Conservation (phyloP, 2,888 invertebrate genomes). For the Urechis unicinctus region DNA sequence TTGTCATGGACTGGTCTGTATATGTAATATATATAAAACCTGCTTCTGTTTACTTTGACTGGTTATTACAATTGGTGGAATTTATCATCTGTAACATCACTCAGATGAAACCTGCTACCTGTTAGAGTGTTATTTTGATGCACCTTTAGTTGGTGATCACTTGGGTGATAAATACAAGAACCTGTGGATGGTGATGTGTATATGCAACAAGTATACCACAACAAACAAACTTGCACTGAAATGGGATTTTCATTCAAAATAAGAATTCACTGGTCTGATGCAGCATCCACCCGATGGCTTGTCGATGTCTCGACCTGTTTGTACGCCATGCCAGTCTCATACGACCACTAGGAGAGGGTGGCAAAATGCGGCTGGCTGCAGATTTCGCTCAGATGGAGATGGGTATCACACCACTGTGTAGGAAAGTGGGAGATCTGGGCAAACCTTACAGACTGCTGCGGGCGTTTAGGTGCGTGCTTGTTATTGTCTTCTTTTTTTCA, state of each 20-base stretch:
- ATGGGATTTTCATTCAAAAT: neutral
- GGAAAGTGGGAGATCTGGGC: slow-evolving; percentile 60
- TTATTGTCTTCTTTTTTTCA: too few relatives aligned
- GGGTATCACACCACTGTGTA: slow-evolving; percentile 56
- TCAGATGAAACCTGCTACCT: too few relatives aligned
- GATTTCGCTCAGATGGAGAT: slow-evolving; percentile 61
- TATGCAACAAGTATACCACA: too few relatives aligned
- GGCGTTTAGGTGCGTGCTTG: slow-evolving; percentile 58
- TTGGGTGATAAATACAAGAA: too few relatives aligned
- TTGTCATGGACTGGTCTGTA: slow-evolving; percentile 53
- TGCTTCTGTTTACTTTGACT: too few relatives aligned
- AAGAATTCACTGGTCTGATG: slow-evolving; percentile 36
- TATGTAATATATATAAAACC: neutral
- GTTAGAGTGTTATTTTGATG: too few relatives aligned
- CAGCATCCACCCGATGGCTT: slow-evolving; percentile 57
- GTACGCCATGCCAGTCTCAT: slow-evolving; percentile 76
- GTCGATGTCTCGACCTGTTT: slow-evolving; percentile 75
- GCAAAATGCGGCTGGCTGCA: slow-evolving; percentile 71
- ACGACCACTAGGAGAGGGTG: slow-evolving; percentile 73
- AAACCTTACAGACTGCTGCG: slow-evolving; percentile 67
- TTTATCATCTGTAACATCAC: too few relatives aligned
- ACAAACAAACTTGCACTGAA: too few relatives aligned
- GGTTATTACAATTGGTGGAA: too few relatives aligned
- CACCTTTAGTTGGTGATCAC: too few relatives aligned
- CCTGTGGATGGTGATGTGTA: too few relatives aligned